phyloP scores from a whole-genome alignment of 2,113 vertebrate genomes.

The Vicugna pacos region DNA sequence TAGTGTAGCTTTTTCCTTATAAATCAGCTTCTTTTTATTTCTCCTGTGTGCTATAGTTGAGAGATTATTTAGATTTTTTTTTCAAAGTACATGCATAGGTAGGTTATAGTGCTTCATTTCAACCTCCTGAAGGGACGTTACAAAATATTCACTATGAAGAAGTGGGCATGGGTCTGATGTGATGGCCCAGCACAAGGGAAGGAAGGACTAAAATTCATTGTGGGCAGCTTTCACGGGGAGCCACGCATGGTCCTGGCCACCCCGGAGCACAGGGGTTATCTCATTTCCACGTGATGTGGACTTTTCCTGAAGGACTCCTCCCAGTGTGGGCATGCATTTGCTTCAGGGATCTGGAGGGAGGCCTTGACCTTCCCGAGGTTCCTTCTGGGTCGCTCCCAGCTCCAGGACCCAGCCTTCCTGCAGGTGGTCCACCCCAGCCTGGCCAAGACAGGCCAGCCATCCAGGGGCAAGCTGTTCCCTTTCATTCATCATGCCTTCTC shows the following conservation, averaged over 20 bases:
- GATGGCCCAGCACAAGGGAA: neutral
- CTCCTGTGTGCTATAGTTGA: conserved; percentile 6
- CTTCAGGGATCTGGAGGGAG: neutral
- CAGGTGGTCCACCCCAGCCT: neutral
- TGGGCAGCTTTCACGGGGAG: neutral
- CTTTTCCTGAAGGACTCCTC: neutral
- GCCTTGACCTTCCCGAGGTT: neutral
- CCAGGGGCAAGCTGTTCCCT: neutral
- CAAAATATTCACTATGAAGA: neutral
- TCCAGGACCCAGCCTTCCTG: neutral
- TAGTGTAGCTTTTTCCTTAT: neutral
- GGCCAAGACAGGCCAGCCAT: neutral
- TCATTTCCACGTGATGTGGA: neutral
- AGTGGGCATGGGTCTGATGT: neutral
- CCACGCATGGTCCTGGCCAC: neutral
- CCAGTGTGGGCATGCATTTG: neutral
- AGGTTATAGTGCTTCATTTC: conserved; percentile 6
- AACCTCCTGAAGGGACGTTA: neutral
- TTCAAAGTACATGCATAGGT: neutral
- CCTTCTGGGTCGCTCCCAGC: neutral
- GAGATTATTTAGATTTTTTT: neutral
- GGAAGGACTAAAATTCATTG: accelerated
- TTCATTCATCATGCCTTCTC: neutral
- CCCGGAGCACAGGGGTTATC: neutral
- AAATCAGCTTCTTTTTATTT: conserved; percentile 30